Conservation (phyloP, 2,113 vertebrate genomes). For the Actenoides hombroni region DNA sequence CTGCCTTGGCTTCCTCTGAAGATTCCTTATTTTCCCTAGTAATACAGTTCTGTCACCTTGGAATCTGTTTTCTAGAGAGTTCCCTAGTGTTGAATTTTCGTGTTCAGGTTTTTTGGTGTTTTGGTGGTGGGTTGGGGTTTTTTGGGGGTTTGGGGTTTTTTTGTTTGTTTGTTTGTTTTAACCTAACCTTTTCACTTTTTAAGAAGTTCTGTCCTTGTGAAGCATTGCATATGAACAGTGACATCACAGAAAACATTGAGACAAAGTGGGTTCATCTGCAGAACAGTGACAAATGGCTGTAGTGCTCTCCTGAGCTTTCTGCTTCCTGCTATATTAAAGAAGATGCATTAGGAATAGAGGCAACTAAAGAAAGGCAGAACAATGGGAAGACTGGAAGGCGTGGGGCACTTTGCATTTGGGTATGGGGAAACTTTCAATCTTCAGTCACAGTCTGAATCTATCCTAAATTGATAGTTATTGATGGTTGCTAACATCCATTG, state of each 20-base stretch:
- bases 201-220: not conserved
- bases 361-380: not conserved
- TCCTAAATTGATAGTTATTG: constrained; percentile 39
- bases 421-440: not conserved
- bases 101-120: fast-evolving
- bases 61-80: not conserved
- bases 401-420: not conserved
- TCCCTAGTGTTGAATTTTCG: not conserved
- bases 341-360: not conserved
- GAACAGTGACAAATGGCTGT: not conserved
- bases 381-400: not conserved
- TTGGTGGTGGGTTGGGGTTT: not conserved
- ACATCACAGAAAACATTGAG: not conserved
- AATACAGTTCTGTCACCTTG: not conserved
- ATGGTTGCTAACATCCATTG: not conserved
- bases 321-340: not conserved
- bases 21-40: not conserved
- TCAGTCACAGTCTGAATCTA: not conserved
- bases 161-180: not conserved
- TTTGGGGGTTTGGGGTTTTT: too few relatives aligned
- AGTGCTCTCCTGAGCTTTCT: not conserved
- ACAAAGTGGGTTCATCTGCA: not conserved
- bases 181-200: not conserved
- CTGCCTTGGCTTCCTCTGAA: not conserved
- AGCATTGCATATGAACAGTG: not conserved